A percentile compares a stretch with the other conserved stretches of the same genome.
Conservation (phyloP, 1,140 invertebrate genomes). For the Brachionus asplanchnoidis region DNA sequence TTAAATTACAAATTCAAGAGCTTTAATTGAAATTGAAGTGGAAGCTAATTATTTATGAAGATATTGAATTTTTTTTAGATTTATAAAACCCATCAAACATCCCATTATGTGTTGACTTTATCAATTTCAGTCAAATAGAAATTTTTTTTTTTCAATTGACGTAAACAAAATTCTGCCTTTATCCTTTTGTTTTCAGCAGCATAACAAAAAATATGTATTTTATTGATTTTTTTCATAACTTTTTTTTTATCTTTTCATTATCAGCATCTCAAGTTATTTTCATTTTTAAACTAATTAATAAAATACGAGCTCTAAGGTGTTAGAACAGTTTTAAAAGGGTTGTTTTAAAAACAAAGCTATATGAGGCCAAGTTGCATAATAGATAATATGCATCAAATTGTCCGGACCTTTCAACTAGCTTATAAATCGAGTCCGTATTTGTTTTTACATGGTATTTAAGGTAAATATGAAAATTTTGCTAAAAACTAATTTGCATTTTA, state of each 20-base stretch:
- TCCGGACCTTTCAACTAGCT: neutral
- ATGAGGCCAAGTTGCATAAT: neutral
- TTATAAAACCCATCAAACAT: neutral
- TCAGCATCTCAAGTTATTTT: neutral
- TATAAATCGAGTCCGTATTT: neutral
- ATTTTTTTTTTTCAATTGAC: neutral
- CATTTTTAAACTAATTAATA: neutral
- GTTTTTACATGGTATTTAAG: neutral
- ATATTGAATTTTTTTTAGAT: neutral
- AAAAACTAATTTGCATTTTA: neutral
- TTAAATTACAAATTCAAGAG: neutral
- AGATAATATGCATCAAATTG: neutral
- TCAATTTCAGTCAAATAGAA: neutral
- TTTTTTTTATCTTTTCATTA: neutral
- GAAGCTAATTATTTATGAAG: neutral
- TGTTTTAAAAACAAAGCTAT: neutral
- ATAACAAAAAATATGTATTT: neutral
- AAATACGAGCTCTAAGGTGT: neutral
- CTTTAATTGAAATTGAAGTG: neutral
- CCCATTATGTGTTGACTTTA: neutral
- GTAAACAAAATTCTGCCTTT: neutral
- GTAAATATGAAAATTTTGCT: neutral
- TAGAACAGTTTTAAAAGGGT: neutral
- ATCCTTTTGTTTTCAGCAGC: neutral
- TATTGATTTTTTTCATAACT: neutral